These are phyloP conservation scores for Sinocyclocheilus anshuiensis DNA, from an alignment of 2,113 vertebrate species.

Conservation along the genomic window DNA sequence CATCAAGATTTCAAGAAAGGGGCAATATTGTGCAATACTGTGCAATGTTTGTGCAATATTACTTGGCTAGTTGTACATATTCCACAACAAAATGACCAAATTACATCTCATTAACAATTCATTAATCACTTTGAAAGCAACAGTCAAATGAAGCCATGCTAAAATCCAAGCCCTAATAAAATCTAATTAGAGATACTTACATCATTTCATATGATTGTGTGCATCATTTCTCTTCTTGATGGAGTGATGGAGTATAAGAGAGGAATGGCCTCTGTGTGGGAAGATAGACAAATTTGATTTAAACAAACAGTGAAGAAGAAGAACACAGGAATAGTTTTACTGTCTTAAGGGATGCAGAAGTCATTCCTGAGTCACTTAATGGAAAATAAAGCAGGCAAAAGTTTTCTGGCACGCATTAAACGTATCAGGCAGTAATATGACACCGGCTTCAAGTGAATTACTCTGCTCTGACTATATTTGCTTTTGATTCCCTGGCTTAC, in stretches of 20 bases:
- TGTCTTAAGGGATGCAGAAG: background rate
- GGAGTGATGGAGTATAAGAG: constrained; percentile 32
- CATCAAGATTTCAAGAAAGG: background rate
- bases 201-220: constrained; percentile 58
- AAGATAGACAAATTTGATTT: background rate
- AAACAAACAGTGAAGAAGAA: background rate
- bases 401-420: background rate
- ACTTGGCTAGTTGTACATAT: background rate
- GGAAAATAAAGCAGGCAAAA: constrained; percentile 10
- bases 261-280: constrained; percentile 1
- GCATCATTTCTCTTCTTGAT: constrained; percentile 59
- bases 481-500: background rate
- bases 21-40: background rate
- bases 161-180: background rate
- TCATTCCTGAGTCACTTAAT: constrained; percentile 16
- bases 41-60: background rate
- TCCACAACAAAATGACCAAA: background rate
- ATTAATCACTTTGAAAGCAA: background rate
- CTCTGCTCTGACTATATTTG: constrained; percentile 2
- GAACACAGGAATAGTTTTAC: background rate
- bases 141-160: background rate
- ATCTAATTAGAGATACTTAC: constrained; percentile 60
- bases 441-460: background rate
- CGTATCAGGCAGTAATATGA: constrained; percentile 1
- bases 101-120: background rate